Evolutionary conservation across 2,888 invertebrate species (phyloP).

Genomic region (Melolontha melolontha): DNA sequence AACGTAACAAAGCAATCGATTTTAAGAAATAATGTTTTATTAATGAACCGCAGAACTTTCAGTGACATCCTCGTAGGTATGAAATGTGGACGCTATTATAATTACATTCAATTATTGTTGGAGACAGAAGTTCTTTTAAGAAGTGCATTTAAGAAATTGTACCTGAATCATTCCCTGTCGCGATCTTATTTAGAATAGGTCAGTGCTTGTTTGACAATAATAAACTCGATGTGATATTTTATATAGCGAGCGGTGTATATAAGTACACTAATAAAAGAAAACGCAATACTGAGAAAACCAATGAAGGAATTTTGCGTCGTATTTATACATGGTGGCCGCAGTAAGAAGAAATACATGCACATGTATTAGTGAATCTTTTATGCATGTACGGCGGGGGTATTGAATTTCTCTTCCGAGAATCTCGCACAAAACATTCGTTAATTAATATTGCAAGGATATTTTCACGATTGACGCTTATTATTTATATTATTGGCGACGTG

Average conservation of each 20-base stretch:
- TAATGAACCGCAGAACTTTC: too few species aligned
- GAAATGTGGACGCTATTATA: too few species aligned
- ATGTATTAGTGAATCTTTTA: constrained; percentile 18
- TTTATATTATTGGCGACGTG: constrained; percentile 15
- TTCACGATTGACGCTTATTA: constrained; percentile 28
- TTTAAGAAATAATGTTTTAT: too few species aligned
- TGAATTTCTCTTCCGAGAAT: constrained; percentile 40
- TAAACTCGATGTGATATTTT: too few species aligned
- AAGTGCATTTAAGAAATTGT: too few species aligned
- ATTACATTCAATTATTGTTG: too few species aligned
- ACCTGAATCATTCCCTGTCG: too few species aligned
- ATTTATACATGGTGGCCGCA: constrained; percentile 8
- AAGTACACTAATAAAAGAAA: constrained; percentile 8
- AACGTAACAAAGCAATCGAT: too few species aligned
- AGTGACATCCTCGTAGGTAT: too few species aligned
- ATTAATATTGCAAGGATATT: constrained; percentile 32
- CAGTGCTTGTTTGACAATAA: too few species aligned
- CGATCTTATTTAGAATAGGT: too few species aligned
- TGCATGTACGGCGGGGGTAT: constrained; percentile 24
- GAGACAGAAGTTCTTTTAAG: too few species aligned
- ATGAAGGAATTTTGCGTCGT: constrained; percentile 1
- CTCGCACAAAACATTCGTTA: constrained; percentile 33
- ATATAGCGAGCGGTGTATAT: neutral
- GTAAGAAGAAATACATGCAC: constrained; percentile 4
- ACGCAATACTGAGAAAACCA: constrained; percentile 18